Conservation (phyloP, 2,888 invertebrate genomes). For the Machimus atricapillus region DNA sequence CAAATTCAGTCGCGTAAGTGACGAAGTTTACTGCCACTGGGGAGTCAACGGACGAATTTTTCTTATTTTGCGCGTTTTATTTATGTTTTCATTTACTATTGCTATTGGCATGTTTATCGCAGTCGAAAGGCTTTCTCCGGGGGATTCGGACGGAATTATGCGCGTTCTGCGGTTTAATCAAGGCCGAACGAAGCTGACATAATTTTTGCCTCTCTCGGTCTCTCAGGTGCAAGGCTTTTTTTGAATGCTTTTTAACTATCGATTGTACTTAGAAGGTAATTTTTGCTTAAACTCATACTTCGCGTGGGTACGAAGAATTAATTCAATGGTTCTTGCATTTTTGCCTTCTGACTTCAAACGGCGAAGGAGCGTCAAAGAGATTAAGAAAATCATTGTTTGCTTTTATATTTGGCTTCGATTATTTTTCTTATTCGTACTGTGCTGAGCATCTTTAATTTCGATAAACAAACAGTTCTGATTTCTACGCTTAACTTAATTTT, state of each 20-base stretch:
- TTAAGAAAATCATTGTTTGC: background rate
- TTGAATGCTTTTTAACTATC: background rate
- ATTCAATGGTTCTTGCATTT: background rate
- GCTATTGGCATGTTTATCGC: background rate
- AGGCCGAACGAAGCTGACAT: background rate
- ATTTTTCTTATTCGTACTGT: too few species aligned
- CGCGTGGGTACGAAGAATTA: background rate
- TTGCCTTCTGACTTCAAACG: background rate
- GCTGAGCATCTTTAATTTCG: too few species aligned
- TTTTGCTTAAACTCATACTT: background rate
- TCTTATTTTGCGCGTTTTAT: background rate
- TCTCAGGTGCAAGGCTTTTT: background rate
- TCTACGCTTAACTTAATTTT: too few species aligned
- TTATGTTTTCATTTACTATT: background rate
- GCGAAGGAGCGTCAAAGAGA: background rate
- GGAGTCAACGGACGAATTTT: background rate
- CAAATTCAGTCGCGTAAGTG: background rate
- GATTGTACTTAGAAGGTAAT: background rate
- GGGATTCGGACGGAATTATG: background rate
- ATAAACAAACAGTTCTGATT: too few species aligned
- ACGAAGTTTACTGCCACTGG: background rate
- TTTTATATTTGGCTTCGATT: background rate
- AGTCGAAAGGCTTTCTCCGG: background rate
- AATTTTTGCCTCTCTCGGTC: background rate
- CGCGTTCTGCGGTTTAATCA: background rate